These are phyloP conservation scores for Melanostoma mellinum DNA, from an alignment of 2,888 invertebrate species.

Conservation along the genomic window DNA sequence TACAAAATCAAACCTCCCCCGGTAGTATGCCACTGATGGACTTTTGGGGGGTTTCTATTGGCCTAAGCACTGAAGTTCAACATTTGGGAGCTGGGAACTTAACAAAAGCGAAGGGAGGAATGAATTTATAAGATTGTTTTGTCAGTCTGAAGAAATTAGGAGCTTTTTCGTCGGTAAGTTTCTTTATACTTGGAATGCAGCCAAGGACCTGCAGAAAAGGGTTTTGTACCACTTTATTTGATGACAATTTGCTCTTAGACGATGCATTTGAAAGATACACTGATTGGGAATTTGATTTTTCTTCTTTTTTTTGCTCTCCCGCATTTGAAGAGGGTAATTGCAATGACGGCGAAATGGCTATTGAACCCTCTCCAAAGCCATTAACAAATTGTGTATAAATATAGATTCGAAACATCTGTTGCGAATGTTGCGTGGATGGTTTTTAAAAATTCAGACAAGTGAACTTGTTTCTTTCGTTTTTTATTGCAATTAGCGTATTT, in stretches of 20 bases:
- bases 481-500: too few species aligned
- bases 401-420: not conserved
- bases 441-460: not conserved
- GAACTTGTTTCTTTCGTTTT: too few species aligned
- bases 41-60: slow-evolving; percentile 35
- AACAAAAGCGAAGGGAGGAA: not conserved
- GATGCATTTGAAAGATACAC: slow-evolving; percentile 25
- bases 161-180: slow-evolving; percentile 6
- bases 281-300: not conserved
- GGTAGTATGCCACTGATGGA: not conserved
- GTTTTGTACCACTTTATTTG: slow-evolving; percentile 32
- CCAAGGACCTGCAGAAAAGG: slow-evolving; percentile 11
- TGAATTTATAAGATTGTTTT: slow-evolving; percentile 38
- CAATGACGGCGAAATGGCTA: slow-evolving; percentile 13
- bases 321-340: slow-evolving; percentile 20
- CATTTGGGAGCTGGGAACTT: not conserved
- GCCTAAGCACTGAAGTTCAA: slow-evolving; percentile 17
- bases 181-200: slow-evolving; percentile 29
- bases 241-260: slow-evolving; percentile 13
- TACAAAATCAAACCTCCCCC: slow-evolving; percentile 53
- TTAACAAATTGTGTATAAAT: slow-evolving; percentile 12
- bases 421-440: not conserved
- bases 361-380: slow-evolving; percentile 10
- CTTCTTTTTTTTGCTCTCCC: not conserved
- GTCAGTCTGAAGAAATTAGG: slow-evolving; percentile 23